These are phyloP conservation scores for Muntiacus reevesi DNA, from an alignment of 2,113 vertebrate genomes.

Conservation along the genomic window DNA sequence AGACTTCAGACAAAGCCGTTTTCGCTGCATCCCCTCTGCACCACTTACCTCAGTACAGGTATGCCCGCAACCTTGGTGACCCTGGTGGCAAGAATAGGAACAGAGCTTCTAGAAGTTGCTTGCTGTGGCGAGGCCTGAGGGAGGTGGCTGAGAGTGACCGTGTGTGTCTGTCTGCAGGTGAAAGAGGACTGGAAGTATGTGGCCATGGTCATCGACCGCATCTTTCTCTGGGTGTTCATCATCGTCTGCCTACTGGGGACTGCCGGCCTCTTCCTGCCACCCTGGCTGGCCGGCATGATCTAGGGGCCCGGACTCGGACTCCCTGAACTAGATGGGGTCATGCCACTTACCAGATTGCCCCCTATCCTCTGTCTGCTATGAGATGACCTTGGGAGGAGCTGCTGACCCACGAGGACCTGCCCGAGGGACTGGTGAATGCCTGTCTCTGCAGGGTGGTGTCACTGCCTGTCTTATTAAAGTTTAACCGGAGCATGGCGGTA, in stretches of 20 bases:
- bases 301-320: slow-evolving; percentile 59
- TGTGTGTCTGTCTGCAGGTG: slow-evolving; percentile 83
- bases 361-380: slow-evolving; percentile 53
- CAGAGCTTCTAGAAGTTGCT: not conserved
- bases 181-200: slow-evolving; percentile 99
- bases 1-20: rapidly evolving
- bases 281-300: slow-evolving; percentile 98
- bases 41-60: not conserved
- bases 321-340: not conserved
- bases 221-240: slow-evolving; percentile 99
- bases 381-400: not conserved
- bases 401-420: not conserved
- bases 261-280: slow-evolving; percentile 95
- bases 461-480: slow-evolving; percentile 37
- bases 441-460: not conserved
- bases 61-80: too few relatives aligned
- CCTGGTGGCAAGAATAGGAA: not conserved
- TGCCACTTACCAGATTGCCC: not conserved
- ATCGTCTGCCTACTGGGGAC: slow-evolving; percentile 96
- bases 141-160: rapidly evolving
- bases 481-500: slow-evolving; percentile 58
- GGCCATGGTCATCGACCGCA: slow-evolving; percentile 98
- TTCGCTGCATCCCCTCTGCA: rapidly evolving
- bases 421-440: rapidly evolving
- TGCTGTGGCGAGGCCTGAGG: rapidly evolving